Evolutionary conservation across 2,797 vertebrate genomes (phyloP).

Genomic region (Microcaecilia unicolor): DNA sequence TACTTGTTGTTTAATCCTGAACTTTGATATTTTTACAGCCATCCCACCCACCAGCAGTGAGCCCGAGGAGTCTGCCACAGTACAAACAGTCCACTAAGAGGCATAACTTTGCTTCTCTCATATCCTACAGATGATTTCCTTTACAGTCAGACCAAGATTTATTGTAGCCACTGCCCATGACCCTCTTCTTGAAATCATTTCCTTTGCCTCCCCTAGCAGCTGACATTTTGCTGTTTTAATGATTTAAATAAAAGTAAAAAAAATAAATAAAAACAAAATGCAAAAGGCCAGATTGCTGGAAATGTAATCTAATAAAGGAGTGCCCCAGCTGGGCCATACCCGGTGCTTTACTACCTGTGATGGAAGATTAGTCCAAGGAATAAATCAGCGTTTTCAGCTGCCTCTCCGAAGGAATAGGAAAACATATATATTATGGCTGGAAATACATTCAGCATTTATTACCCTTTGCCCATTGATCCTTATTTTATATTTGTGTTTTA

Average conservation of each 20-base stretch:
- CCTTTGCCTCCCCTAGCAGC: slow-evolving; percentile 4
- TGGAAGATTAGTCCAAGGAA: slow-evolving; percentile 43
- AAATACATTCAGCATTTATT: slow-evolving; percentile 36
- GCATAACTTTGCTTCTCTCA: slow-evolving; percentile 64
- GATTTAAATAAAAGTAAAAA: slow-evolving; percentile 11
- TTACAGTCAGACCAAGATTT: slow-evolving; percentile 61
- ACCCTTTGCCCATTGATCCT: slow-evolving; percentile 25
- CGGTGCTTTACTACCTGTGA: slow-evolving; percentile 39
- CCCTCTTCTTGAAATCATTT: slow-evolving; percentile 30
- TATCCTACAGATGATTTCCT: slow-evolving; percentile 46
- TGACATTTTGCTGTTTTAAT: slow-evolving; percentile 20
- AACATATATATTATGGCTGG: slow-evolving; percentile 35
- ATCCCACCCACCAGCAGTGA: slow-evolving; percentile 37
- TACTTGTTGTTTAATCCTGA: slow-evolving; percentile 80
- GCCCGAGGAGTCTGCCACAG: slow-evolving; percentile 34
- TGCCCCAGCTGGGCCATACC: neutral
- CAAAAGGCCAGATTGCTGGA: too few relatives aligned
- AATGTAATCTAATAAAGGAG: neutral
- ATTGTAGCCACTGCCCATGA: slow-evolving; percentile 24
- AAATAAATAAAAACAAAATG: neutral
- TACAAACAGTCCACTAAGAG: slow-evolving; percentile 71
- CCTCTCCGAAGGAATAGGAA: slow-evolving; percentile 31
- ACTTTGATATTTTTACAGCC: slow-evolving; percentile 61
- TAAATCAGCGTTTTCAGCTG: slow-evolving; percentile 41
- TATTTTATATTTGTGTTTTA: too few relatives aligned